Percentiles rank a stretch among this genome's conserved stretches.
These are phyloP conservation scores for Polyploca ridens DNA, from an alignment of 2,888 invertebrate species.

Conservation along the genomic window DNA sequence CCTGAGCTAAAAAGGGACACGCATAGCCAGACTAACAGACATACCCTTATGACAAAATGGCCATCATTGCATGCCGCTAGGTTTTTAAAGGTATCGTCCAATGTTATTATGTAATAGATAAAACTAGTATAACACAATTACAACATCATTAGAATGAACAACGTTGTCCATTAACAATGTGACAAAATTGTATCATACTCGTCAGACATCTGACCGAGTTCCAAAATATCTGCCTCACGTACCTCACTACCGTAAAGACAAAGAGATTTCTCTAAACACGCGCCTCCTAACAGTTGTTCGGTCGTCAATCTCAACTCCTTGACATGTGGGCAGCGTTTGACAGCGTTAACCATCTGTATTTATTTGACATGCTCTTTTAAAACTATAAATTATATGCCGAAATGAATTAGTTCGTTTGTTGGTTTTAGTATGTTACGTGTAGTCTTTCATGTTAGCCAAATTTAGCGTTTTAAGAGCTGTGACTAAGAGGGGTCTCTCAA, in stretches of 20 bases:
- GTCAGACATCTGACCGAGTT: slow-evolving; percentile 56
- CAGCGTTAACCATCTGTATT: slow-evolving; percentile 52
- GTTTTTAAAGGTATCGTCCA: too few relatives aligned
- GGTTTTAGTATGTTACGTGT: slow-evolving; percentile 24
- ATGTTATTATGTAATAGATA: not conserved
- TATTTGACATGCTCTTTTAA: slow-evolving; percentile 45
- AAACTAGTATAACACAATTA: slow-evolving; percentile 23
- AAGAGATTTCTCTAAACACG: slow-evolving; percentile 44
- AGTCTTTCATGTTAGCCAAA: slow-evolving; percentile 36
- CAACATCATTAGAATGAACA: slow-evolving; percentile 23
- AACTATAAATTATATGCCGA: slow-evolving; percentile 31
- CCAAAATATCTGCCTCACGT: slow-evolving; percentile 56
- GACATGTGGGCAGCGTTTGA: slow-evolving; percentile 58
- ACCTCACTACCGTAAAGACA: slow-evolving; percentile 41
- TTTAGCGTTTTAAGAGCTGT: slow-evolving; percentile 31
- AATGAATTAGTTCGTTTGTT: slow-evolving; percentile 36
- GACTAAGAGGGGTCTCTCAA: slow-evolving; percentile 35
- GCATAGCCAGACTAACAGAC: too few relatives aligned
- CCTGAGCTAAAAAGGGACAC: too few relatives aligned
- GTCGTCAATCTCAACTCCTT: slow-evolving; percentile 50
- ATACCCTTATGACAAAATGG: too few relatives aligned
- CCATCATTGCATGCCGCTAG: too few relatives aligned
- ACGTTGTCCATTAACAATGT: slow-evolving; percentile 30
- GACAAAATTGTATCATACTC: slow-evolving; percentile 39
- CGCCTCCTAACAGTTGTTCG: slow-evolving; percentile 51